A percentile compares a stretch with the other conserved stretches of the same genome.
These are phyloP conservation scores for Elgonia sp. DNA, from an alignment of 2,888 invertebrate species.

Conservation along the genomic window DNA sequence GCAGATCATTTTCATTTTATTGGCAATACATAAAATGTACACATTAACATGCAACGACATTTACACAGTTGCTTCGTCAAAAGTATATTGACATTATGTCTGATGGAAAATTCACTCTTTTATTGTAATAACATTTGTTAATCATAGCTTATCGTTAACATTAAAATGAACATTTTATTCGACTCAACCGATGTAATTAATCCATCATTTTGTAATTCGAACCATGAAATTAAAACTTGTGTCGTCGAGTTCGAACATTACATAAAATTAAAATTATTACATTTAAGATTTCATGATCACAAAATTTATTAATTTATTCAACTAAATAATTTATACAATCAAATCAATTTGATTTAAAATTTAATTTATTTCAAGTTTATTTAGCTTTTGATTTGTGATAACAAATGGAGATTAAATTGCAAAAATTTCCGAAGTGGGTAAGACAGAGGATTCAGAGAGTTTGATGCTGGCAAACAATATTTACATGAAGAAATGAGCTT, in stretches of 20 bases:
- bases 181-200: conserved; percentile 52
- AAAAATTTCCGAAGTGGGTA: not conserved
- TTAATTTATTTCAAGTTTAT: not conserved
- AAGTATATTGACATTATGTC: conserved; percentile 72
- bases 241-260: no score
- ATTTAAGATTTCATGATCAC: not conserved
- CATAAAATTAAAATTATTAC: not conserved
- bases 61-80: conserved; percentile 71
- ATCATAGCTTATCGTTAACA: conserved; percentile 58
- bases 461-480: conserved; percentile 83
- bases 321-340: not conserved
- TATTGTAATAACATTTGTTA: conserved; percentile 69
- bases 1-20: conserved; percentile 60
- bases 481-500: conserved; percentile 86
- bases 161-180: conserved; percentile 40
- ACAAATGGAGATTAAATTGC: conserved; percentile 15
- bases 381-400: conserved; percentile 23
- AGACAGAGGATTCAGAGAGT: conserved; percentile 36
- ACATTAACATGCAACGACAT: conserved; percentile 66
- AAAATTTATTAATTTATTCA: not conserved
- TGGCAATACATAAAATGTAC: conserved; percentile 58
- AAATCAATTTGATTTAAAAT: no score
- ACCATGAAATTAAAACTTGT: conserved; percentile 2
- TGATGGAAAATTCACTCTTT: conserved; percentile 71
- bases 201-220: conserved; percentile 44